Evolutionary conservation across 2,113 vertebrate genomes (phyloP).

Genomic region (Pimephales promelas): DNA sequence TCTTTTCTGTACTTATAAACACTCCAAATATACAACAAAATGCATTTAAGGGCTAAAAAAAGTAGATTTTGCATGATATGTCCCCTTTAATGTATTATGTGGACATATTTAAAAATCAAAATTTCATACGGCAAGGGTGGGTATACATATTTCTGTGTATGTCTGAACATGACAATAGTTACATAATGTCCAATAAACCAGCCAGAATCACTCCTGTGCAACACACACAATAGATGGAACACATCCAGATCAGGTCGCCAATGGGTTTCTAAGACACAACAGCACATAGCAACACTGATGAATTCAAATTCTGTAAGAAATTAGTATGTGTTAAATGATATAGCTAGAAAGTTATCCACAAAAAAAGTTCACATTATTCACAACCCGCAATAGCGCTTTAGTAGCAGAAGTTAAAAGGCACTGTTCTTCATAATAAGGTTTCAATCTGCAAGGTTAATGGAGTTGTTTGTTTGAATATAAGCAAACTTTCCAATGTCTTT

Average conservation of each 20-base stretch:
- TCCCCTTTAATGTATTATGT: neutral
- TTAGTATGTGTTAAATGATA: slow-evolving; percentile 19
- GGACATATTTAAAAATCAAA: slow-evolving; percentile 1
- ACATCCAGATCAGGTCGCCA: slow-evolving; percentile 19
- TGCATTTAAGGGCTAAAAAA: no score
- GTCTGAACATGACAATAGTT: slow-evolving; percentile 6
- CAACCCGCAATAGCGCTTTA: neutral
- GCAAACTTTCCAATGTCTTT: neutral
- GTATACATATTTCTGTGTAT: slow-evolving; percentile 3
- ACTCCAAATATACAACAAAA: no score
- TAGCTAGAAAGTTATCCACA: slow-evolving; percentile 10
- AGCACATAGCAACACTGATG: slow-evolving; percentile 19
- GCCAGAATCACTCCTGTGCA: slow-evolving; percentile 32
- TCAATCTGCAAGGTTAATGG: neutral
- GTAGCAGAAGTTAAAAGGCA: neutral
- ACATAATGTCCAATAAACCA: slow-evolving; percentile 33
- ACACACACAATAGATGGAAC: slow-evolving; percentile 38
- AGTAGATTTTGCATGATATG: no score
- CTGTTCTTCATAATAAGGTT: neutral
- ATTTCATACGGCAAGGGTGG: neutral
- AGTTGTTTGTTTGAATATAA: neutral
- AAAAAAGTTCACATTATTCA: neutral
- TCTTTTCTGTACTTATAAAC: no score
- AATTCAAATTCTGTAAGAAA: slow-evolving; percentile 5
- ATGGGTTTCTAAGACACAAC: slow-evolving; percentile 28